Evolutionary conservation across 2,888 invertebrate genomes (phyloP).

Genomic region (Alloscopus bannaensis): DNA sequence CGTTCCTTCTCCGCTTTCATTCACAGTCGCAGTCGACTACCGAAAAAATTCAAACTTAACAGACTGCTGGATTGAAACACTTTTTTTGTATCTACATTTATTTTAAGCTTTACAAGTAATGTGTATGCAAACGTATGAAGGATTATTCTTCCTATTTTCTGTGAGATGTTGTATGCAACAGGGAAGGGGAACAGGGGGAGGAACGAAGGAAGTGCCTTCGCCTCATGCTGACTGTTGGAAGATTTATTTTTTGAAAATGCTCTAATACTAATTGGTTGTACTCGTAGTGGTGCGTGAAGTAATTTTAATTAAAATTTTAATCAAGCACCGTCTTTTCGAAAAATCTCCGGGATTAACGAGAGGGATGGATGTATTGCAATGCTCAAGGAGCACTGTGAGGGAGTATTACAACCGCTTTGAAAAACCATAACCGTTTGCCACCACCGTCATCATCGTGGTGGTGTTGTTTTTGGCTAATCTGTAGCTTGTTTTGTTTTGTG

Average conservation of each 20-base stretch:
- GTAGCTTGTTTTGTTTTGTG: too few relatives aligned
- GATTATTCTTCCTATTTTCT: background rate
- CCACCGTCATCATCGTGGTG: too few relatives aligned
- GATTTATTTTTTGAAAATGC: conserved; percentile 46
- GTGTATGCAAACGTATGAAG: background rate
- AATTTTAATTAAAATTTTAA: conserved; percentile 64
- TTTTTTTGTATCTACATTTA: background rate
- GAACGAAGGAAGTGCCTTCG: conserved; percentile 17
- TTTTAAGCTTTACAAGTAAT: background rate
- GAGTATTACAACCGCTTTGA: too few relatives aligned
- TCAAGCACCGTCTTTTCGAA: conserved; percentile 27
- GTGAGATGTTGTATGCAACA: background rate
- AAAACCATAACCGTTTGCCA: too few relatives aligned
- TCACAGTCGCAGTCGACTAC: conserved; percentile 30
- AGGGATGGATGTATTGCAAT: too few relatives aligned
- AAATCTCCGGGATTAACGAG: background rate
- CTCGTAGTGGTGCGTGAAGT: conserved; percentile 53
- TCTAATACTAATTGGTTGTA: conserved; percentile 56
- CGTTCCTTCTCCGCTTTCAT: conserved; percentile 30
- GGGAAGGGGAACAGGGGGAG: conserved; percentile 5
- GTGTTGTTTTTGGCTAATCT: too few relatives aligned
- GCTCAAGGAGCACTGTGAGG: too few relatives aligned
- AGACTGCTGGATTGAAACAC: too few relatives aligned
- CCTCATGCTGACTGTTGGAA: conserved; percentile 34
- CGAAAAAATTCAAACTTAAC: too few relatives aligned